These are phyloP conservation scores for Chionoecetes opilio DNA, from an alignment of 1,140 invertebrate species.

Conservation along the genomic window DNA sequence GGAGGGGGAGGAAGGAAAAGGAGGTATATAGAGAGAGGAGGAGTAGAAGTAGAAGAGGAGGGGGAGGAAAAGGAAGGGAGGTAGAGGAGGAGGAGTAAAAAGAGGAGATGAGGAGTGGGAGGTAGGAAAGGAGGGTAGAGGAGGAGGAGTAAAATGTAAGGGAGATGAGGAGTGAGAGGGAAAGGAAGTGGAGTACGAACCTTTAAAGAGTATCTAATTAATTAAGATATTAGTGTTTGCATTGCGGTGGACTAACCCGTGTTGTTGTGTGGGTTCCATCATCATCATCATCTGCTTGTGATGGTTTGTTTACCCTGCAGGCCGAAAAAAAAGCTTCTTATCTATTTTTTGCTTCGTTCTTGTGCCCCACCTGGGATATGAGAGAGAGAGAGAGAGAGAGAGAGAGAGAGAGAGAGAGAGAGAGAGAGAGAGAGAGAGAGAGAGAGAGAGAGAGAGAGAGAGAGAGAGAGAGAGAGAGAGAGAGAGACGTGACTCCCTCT, in stretches of 20 bases:
- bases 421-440: slow-evolving; percentile 40
- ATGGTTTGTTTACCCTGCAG: not conserved
- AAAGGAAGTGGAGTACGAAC: not conserved
- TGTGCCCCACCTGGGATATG: not conserved
- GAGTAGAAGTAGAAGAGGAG: no score
- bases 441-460: no score
- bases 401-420: not conserved
- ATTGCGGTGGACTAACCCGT: not conserved
- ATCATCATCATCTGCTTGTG: not conserved
- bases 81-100: no score
- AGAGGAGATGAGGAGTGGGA: no score
- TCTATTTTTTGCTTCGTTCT: no score
- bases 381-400: slow-evolving; percentile 32
- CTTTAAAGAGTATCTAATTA: slow-evolving; percentile 14
- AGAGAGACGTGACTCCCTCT: no score
- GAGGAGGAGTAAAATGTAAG: not conserved
- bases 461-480: no score
- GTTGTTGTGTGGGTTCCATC: not conserved
- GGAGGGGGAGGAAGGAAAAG: not conserved
- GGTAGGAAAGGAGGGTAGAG: no score
- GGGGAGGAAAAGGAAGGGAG: not conserved
- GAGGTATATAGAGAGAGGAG: no score
- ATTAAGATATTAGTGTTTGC: slow-evolving; percentile 8
- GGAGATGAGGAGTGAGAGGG: not conserved
- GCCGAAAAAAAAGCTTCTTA: no score